These are phyloP conservation scores for Trichosurus vulpecula DNA, from an alignment of 2,797 vertebrate genomes.

Conservation along the genomic window DNA sequence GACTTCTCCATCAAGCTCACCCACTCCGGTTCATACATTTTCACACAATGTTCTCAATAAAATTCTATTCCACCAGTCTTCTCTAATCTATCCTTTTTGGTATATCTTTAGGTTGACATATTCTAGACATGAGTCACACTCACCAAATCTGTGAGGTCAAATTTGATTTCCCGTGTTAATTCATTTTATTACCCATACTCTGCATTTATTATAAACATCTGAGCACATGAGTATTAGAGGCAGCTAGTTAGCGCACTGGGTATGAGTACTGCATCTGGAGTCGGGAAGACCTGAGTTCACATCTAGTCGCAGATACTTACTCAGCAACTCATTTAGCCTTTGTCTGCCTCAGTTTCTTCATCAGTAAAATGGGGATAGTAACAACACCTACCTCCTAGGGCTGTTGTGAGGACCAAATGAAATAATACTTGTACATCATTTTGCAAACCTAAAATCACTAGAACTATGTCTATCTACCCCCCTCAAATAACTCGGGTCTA, in stretches of 20 bases:
- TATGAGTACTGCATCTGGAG: neutral
- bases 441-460: neutral
- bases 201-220: neutral
- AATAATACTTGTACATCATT: neutral
- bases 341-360: neutral
- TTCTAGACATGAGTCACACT: neutral
- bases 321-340: neutral
- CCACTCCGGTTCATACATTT: neutral
- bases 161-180: neutral
- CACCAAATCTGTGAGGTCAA: neutral
- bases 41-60: neutral
- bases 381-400: neutral
- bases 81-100: neutral
- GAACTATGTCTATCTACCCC: neutral
- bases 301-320: neutral
- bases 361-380: neutral
- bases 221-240: neutral
- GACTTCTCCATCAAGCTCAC: neutral
- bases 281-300: neutral
- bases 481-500: neutral
- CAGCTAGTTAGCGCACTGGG: neutral
- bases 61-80: neutral
- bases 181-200: neutral
- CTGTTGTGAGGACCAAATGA: neutral
- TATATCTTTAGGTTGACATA: neutral